Evolutionary conservation across 2,888 invertebrate species (phyloP).

Genomic region (Dilophus febrilis): DNA sequence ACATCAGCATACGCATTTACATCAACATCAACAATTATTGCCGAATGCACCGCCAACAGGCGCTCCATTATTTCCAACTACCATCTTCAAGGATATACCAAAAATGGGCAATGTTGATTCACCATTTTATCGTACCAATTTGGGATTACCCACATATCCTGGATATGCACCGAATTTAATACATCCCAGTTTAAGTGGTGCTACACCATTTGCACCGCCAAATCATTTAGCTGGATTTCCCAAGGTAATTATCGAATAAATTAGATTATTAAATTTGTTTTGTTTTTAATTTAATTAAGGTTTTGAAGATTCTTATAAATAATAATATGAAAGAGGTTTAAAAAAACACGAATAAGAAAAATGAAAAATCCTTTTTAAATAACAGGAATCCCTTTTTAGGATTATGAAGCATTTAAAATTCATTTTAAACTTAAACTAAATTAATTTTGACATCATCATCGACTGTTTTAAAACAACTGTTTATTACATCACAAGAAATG

Average conservation of each 20-base stretch:
- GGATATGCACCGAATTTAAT: slow-evolving; percentile 59
- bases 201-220: slow-evolving; percentile 78
- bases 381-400: no score
- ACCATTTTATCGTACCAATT: slow-evolving; percentile 55
- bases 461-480: no score
- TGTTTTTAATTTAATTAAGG: no score
- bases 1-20: slow-evolving; percentile 82
- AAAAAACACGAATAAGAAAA: no score
- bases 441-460: no score
- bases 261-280: no score
- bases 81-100: slow-evolving; percentile 74
- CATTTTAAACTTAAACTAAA: no score
- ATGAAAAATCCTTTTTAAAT: no score
- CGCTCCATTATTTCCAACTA: slow-evolving; percentile 37
- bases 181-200: slow-evolving; percentile 57
- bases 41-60: slow-evolving; percentile 40
- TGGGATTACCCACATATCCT: slow-evolving; percentile 62
- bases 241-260: slow-evolving; percentile 47
- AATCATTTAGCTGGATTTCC: slow-evolving; percentile 74
- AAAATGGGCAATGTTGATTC: slow-evolving; percentile 65
- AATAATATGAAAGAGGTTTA: no score
- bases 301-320: no score
- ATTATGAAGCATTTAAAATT: no score
- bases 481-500: no score
- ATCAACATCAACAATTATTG: slow-evolving; percentile 63